Conservation (phyloP, 23 tunicate species). For the Trididemnum miniatum region DNA sequence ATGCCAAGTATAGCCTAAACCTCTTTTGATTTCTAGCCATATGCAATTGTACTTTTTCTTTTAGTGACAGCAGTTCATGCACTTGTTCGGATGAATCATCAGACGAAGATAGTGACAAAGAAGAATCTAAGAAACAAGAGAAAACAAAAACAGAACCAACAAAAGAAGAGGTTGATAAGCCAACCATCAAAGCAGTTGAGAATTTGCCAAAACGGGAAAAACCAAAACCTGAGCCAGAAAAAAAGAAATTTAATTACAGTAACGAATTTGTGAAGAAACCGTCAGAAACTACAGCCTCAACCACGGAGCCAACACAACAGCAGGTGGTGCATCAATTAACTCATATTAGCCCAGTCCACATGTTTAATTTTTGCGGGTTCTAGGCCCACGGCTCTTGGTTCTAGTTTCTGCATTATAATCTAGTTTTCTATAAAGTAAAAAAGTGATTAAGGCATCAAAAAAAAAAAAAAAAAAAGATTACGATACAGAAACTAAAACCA, state of each 20-base stretch:
- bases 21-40: no score
- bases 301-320: not conserved
- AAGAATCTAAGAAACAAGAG: not conserved
- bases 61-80: not conserved
- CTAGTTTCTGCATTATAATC: no score
- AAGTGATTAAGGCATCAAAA: no score
- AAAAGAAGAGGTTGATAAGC: not conserved
- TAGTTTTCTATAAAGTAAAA: no score
- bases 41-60: no score
- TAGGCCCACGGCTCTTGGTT: no score
- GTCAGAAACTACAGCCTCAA: not conserved
- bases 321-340: no score
- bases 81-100: not conserved
- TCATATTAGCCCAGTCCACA: no score
- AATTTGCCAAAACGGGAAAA: not conserved
- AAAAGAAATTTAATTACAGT: constrained; percentile 27
- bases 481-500: no score
- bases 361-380: no score
- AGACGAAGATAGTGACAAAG: constrained; percentile 24
- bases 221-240: constrained; percentile 9
- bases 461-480: no score
- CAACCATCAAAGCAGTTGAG: not conserved
- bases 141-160: not conserved
- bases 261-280: constrained; percentile 43
- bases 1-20: not conserved